Evolutionary conservation across 2,113 vertebrate species (phyloP).

Genomic region (Paedocypris sp.): DNA sequence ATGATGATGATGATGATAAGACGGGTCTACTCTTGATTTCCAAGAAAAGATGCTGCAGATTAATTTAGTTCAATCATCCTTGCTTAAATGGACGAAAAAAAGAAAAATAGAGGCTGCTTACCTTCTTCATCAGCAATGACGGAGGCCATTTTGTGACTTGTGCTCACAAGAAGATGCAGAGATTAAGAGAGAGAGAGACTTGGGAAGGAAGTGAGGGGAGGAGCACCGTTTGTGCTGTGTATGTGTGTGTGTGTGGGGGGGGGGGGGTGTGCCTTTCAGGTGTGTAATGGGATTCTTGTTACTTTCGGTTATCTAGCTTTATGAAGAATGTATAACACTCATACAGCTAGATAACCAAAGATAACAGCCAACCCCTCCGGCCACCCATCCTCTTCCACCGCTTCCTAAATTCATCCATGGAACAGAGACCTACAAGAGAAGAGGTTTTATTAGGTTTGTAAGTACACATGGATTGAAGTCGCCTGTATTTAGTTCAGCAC

Average conservation of each 20-base stretch:
- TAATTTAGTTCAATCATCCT: neutral
- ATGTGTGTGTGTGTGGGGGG: too few relatives aligned
- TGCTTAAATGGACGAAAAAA: neutral
- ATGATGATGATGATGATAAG: too few relatives aligned
- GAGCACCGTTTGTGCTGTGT: neutral
- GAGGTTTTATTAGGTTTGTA: constrained; percentile 21
- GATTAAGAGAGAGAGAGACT: neutral
- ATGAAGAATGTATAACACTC: constrained; percentile 78
- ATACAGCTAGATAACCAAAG: constrained; percentile 81
- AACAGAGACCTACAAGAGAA: constrained; percentile 47
- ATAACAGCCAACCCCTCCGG: constrained; percentile 78
- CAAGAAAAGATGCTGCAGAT: neutral
- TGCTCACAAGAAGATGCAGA: neutral
- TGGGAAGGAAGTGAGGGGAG: neutral
- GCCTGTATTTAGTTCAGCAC: constrained; percentile 7
- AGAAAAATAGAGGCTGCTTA: constrained; percentile 13
- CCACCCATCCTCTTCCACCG: constrained; percentile 54
- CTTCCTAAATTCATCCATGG: constrained; percentile 23
- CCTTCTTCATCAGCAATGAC: constrained; percentile 6
- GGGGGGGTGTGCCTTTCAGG: constrained; percentile 63
- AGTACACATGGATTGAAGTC: constrained; percentile 10
- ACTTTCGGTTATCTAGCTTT: constrained; percentile 88
- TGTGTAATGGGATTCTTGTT: constrained; percentile 98
- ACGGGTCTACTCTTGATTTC: too few relatives aligned
- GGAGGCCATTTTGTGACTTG: constrained; percentile 11